Base-by-base conservation (phyloP, 2,888 invertebrate genomes). In the Campaea margaritaria region DNA sequence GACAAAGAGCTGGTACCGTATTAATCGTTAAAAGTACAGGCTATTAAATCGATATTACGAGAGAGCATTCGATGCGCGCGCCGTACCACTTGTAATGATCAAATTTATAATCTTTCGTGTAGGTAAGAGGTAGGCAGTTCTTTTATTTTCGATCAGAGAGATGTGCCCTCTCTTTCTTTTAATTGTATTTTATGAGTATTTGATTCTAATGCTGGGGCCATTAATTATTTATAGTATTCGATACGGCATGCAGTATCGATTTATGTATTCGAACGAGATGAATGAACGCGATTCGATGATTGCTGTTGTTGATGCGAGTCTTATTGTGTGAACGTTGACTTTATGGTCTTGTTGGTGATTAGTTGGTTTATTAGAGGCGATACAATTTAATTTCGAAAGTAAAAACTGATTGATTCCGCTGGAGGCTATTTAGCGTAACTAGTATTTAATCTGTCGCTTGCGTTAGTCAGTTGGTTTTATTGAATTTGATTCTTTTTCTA, bases 151-250 rank as follows among this genome's bases (percentile, higher is more conserved):
- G 80, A 55, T 56, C 84, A 78, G 74, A 77, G 81, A 87, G 82
- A 85, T 87, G 83, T 86, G 82, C 81, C 83, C 83, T 87, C 86
- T 89, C 85, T 88, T 82, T 81, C 87, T 89, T 91, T 91, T 91
- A 91, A 93, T 92, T 93, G 91, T 93, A 91, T 92, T 93, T 93
- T 91, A 91, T 91, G 91, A 89, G 90, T 89, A 89, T 92, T 91
- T 91, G 92, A 93, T 93, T 93, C 91, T 91, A 91, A 92, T 92
- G 85, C 85, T 58, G 74, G 82, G 85, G 79, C 89, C 89, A 91
- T 93, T 91, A 91, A 91, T 91, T 90, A 91, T 91, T 90, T 88
- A 91, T 89, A 90, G 88, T 89, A 89, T 91, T 89, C 91, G 88
- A 87, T 91, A 88, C 83, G 89, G 87, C 86, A 87, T 82, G 83